phyloP scores from a whole-genome alignment of 2,113 vertebrate genomes.

The cattle (Bos taurus) region DNA sequence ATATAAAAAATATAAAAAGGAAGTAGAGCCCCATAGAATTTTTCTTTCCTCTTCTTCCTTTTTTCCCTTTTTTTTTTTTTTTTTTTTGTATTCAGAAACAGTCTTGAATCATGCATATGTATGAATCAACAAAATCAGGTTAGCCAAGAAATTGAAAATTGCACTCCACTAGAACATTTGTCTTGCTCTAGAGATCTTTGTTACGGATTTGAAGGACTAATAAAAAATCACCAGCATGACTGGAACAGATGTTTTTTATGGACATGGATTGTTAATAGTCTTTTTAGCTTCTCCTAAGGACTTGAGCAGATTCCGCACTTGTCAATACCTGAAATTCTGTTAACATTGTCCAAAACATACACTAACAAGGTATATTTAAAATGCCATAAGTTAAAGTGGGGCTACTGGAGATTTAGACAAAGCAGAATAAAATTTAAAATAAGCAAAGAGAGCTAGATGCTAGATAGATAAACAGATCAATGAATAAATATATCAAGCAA shows the following conservation, averaged over 20 bases:
- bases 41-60: neutral
- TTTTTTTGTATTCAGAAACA: slow-evolving; percentile 80
- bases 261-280: slow-evolving; percentile 83
- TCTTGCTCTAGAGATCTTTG: slow-evolving; percentile 85
- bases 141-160: slow-evolving; percentile 85
- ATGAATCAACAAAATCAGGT: slow-evolving; percentile 85
- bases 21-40: slow-evolving; percentile 71
- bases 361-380: slow-evolving; percentile 82
- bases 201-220: slow-evolving; percentile 85
- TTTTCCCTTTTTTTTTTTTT: slow-evolving; percentile 53
- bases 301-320: slow-evolving; percentile 80
- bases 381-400: slow-evolving; percentile 76
- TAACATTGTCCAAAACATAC: slow-evolving; percentile 82
- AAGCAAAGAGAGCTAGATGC: slow-evolving; percentile 8
- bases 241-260: slow-evolving; percentile 89
- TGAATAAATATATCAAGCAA: neutral
- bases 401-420: slow-evolving; percentile 73
- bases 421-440: slow-evolving; percentile 69
- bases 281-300: slow-evolving; percentile 85
- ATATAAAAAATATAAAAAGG: slow-evolving; percentile 78
- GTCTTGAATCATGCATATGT: slow-evolving; percentile 84
- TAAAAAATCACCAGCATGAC: slow-evolving; percentile 87
- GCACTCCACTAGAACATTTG: slow-evolving; percentile 81
- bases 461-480: neutral
- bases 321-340: slow-evolving; percentile 85